Base-by-base conservation (phyloP, 2,797 vertebrate genomes). In the Octomys mimax region DNA sequence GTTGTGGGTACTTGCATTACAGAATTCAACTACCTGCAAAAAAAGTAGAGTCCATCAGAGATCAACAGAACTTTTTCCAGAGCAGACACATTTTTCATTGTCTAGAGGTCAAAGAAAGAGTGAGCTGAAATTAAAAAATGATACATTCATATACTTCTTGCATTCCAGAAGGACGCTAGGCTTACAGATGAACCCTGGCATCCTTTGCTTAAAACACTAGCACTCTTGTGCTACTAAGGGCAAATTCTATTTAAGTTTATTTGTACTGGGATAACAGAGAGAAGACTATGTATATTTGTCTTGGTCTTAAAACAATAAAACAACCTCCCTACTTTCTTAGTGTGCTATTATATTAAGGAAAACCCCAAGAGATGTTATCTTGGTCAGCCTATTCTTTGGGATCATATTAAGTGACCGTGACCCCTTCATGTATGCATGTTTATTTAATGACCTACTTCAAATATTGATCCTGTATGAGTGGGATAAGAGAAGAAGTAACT, bases 1-100 rank as follows among this genome's bases (percentile, higher is more conserved):
- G 71, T 98, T 99, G 94, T 98, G 98, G 24, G 97, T 98, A 19
- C 83, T 92, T 90, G 98, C 87, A 5, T 97, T 91, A 89, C 98
- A 99, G 96, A 98, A 99, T 81, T 98, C 97, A 78, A 94, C 97
- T 70, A 98, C 97, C 98, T 99, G 96, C 88, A 95, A 91, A 80
- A 90, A 95, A 57, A 86, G 93, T 64, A 77, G 89, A 91, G 73
- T 24, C 28, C 5, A 21, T 91, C 49, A 88, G 64, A 77, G 31
- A 80, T 1, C n/a, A 66, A 83, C 77, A 49, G 8, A n/a, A 79
- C 3, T 68, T 13, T 24, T 71, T 14, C 80, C 21, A 33, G 14
- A 62, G 10, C 61, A 73, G 70, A 64, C 36, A 21, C 11, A 46
- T 6, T 85, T 77, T 28, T 95, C 39, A 39, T 68, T 79, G n/a